Base-by-base conservation (phyloP, 2,113 vertebrate genomes). In the Syngnathus floridae region DNA sequence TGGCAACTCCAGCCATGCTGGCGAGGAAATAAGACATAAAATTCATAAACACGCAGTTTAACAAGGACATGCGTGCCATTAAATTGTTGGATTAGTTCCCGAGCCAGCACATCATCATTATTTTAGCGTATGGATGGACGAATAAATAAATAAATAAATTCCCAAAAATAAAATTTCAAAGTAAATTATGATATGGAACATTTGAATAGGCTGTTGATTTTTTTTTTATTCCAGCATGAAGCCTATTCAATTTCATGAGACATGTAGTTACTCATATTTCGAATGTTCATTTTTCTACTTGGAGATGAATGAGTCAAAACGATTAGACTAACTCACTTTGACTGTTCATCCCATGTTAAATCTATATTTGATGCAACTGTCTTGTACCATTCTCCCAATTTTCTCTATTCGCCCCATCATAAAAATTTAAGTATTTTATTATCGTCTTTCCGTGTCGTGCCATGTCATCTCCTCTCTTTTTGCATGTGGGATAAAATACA, bases 401-500 rank as follows among this genome's bases (percentile, higher is more conserved):
- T 66, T 60, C 1, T 22, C 1, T 22, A 45, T 40, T 48, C 7
- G 58, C 46, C 67, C 26, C 54, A 9, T 31, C 60, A 52, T 48
- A 55, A 73, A 82, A 66, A 65, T 66, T 55, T 1, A 75, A 83
- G 73, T 7, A 57, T 57, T 62, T 48, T 62, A 57, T 66, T 73
- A 61, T 67, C 67, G 56, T 13, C 61, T 31, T 51, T 64, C 52
- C 31, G 49, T 26, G 65, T 78, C 19, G 19, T 58, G 72, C 60
- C 64, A 54, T 64, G 62, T 74, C 78, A 73, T 74, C 68, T 62
- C 73, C 36, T 64, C 64, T 54, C 62, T 54, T 67, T 54, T 12
- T 45, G 26, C 64, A 62, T 57, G 73, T 69, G 73, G 67, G 69
- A 78, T 84, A 75, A 84, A 78, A 72, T 56, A 60, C 72, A 76